Base-by-base conservation (phyloP, 2,797 vertebrate species). In the Cirrhinus mrigala region DNA sequence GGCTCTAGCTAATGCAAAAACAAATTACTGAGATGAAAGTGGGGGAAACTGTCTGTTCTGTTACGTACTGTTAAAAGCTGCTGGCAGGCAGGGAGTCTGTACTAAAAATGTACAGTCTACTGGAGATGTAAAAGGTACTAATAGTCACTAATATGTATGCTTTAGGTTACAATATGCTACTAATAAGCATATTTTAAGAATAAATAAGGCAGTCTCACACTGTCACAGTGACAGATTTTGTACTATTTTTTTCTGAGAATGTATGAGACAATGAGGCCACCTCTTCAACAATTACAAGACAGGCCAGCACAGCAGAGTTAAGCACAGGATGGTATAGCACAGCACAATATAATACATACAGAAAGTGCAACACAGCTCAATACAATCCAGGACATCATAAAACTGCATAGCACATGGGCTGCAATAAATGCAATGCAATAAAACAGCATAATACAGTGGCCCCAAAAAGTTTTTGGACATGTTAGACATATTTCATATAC, bases 271-370 rank as follows among this genome's bases (percentile, higher is more conserved):
- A 85, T 64, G 24, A 85, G n/a, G 44, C 70, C 46, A 24, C 22
- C n/a, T 73, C 44, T 73, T 48, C 15, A 73, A 73, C n/a, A 48
- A 62, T 40, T 24, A n/a, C 29, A 24, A 62, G 16, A 44, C 77
- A 64, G 58, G 37, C 22, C 81, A 62, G 16, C 81, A 74, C 50
- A 82, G 29, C 80, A 82, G 44, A 71, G 66, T 52, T 29, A 54
- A 82, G 80, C 66, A 82, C 81, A 70, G 69, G 37, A 82, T 62
- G 66, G 69, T 52, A 71, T 12, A 70, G 80, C 68, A 82, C 81
- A 82, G 81, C 68, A 62, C 69, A 82, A 74, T 60, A 82, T 74
- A 74, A 60, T 74, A 82, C 69, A 82, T 27, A 73, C 44, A 48
- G 77, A 16, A 71, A 71, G 54, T 68, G 46, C 40, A 66, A 46